Conservation (phyloP, 2,888 invertebrate genomes). For the Polia nebulosa region DNA sequence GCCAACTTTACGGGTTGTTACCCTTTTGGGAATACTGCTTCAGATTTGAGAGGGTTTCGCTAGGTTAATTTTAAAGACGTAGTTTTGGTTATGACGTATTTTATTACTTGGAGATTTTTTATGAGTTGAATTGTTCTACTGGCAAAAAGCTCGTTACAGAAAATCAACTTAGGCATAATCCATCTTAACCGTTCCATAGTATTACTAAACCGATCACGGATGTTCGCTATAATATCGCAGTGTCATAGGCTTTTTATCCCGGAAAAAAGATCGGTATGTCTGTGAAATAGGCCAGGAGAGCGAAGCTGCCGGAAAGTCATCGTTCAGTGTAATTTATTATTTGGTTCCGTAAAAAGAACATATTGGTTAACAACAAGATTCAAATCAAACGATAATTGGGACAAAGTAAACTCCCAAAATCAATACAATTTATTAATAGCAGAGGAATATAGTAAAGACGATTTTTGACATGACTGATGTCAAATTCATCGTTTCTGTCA, state of each 20-base stretch:
- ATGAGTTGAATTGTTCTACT: background rate
- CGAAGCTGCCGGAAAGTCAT: background rate
- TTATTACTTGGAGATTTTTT: background rate
- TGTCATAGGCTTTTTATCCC: too few species aligned
- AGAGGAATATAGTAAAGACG: too few species aligned
- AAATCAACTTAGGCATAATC: background rate
- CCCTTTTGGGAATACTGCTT: slow-evolving; percentile 38
- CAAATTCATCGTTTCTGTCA: too few species aligned
- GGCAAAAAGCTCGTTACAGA: background rate
- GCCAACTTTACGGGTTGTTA: slow-evolving; percentile 50
- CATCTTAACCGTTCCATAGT: too few species aligned
- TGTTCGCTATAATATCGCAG: too few species aligned
- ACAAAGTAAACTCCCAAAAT: background rate
- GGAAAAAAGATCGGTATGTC: too few species aligned
- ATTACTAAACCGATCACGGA: too few species aligned
- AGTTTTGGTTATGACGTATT: background rate
- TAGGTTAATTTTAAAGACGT: background rate
- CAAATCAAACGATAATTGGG: background rate
- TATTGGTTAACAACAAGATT: background rate
- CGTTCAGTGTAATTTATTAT: background rate
- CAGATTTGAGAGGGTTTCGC: slow-evolving; percentile 13
- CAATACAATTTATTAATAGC: background rate
- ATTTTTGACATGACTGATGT: too few species aligned
- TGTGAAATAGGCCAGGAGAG: background rate
- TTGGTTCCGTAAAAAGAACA: background rate